Evolutionary conservation across 2,113 vertebrate genomes (phyloP), one percentile per base, ranked within the genome.

Genomic region (Conger conger): DNA sequence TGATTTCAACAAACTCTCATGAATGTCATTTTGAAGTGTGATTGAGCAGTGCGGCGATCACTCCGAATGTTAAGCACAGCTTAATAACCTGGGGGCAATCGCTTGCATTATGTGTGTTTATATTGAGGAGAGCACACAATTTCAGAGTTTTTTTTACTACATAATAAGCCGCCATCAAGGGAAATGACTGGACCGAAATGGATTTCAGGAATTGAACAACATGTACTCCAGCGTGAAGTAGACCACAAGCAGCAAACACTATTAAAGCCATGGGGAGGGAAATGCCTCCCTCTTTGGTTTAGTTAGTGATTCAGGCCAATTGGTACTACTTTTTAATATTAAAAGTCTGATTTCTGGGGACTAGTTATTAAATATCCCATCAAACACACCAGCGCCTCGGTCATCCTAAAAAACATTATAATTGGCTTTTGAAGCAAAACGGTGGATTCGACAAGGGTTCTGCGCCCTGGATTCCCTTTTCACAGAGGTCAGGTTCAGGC

Each of bases 261-360:
- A 35, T 57, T 57, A 60, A 45, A 63, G 35, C 17, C 83, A 23
- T n/a, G 80, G 73, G 30, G 27, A 54, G 63, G 81, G 60, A 79
- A 82, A 80, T 33, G 7, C 40, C n/a, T 33, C 4, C 33, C 27
- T 76, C 77, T 50, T 80, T 23, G 33, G 37, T 79, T 57, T n/a
- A 79, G 76, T 54, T 42, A 60, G 68, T 83, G 37, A 86, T 83
- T 80, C 54, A 82, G 84, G 36, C 35, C 27, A 54, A 76, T 53
- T 82, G 68, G 2, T 33, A 9, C 68, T 15, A 11, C 9, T 53
- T 78, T 81, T 45, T 33, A 57, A n/a, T 15, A 18, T 57, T 63
- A 63, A 63, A 63, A 6, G 3, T 63, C 20, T 63, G 18, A 63
- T 27, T 27, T 63, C 57, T 23, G 57, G 7, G 57, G 57, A 63